Percentiles rank a stretch among this genome's conserved stretches.
These are phyloP conservation scores for Gymnoscelis rufifasciata DNA, from an alignment of 2,888 invertebrate genomes.

Conservation along the genomic window DNA sequence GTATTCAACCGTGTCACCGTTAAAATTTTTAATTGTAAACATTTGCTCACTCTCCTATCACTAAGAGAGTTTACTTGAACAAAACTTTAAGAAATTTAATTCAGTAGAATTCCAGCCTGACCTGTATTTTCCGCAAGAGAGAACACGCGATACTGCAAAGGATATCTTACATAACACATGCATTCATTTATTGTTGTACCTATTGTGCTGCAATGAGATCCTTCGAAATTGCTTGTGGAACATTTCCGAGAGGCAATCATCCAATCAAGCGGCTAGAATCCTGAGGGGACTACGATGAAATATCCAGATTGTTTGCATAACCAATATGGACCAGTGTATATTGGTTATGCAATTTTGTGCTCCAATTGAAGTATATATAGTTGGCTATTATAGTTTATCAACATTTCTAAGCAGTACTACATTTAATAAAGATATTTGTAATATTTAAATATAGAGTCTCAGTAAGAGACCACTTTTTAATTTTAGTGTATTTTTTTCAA, in stretches of 20 bases:
- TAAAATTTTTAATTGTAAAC: slow-evolving; percentile 13
- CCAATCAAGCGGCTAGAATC: slow-evolving; percentile 14
- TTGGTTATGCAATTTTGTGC: too few relatives aligned
- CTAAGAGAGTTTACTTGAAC: too few relatives aligned
- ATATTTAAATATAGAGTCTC: too few relatives aligned
- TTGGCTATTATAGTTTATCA: too few relatives aligned
- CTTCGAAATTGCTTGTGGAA: slow-evolving; percentile 15
- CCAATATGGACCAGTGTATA: too few relatives aligned
- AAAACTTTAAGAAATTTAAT: too few relatives aligned
- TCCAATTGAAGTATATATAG: too few relatives aligned
- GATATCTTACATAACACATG: slow-evolving; percentile 7
- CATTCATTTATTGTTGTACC: slow-evolving; percentile 2
- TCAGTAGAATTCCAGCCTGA: background rate
- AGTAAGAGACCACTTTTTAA: too few relatives aligned
- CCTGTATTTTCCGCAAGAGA: background rate
- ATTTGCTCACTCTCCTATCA: too few relatives aligned
- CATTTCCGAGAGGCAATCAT: slow-evolving; percentile 18
- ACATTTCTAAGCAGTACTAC: too few relatives aligned
- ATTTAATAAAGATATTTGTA: too few relatives aligned
- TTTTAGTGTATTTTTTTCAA: too few relatives aligned
- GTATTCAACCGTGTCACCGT: slow-evolving; percentile 9
- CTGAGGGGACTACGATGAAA: slow-evolving; percentile 10
- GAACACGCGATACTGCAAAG: slow-evolving; percentile 5
- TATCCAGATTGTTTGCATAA: background rate
- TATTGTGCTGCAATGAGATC: slow-evolving; percentile 13